Evolutionary conservation across 2,797 vertebrate species (phyloP).

Genomic region (Rousettus madagascariensis): DNA sequence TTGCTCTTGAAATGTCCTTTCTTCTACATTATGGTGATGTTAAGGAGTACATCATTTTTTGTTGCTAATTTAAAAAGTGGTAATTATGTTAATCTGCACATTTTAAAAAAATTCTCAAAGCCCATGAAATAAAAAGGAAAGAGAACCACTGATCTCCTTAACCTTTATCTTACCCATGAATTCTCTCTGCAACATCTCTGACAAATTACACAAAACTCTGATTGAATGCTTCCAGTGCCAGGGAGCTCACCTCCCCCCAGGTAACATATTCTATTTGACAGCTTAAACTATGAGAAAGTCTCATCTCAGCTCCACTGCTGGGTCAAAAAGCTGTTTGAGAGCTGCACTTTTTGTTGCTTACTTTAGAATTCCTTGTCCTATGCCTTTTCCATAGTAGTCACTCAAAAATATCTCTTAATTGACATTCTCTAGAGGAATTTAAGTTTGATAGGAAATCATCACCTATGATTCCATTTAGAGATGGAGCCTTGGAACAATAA

Average conservation of each 20-base stretch:
- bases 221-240: background rate
- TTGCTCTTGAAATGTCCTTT: background rate
- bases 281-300: background rate
- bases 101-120: background rate
- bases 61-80: conserved; percentile 23
- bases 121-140: background rate
- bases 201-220: background rate
- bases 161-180: background rate
- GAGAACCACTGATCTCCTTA: background rate
- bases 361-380: conserved; percentile 20
- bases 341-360: background rate
- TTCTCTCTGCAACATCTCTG: background rate
- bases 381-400: background rate
- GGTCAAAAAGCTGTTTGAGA: conserved; percentile 1
- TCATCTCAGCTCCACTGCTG: background rate
- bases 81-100: background rate
- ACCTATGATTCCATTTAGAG: background rate
- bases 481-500: background rate
- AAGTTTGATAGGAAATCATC: conserved; percentile 29
- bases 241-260: background rate
- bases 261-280: background rate
- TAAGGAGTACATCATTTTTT: background rate
- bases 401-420: conserved; percentile 52
- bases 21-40: background rate
- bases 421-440: conserved; percentile 2